Conservation (phyloP, 2,888 invertebrate genomes). For the Tipula vernalis region DNA sequence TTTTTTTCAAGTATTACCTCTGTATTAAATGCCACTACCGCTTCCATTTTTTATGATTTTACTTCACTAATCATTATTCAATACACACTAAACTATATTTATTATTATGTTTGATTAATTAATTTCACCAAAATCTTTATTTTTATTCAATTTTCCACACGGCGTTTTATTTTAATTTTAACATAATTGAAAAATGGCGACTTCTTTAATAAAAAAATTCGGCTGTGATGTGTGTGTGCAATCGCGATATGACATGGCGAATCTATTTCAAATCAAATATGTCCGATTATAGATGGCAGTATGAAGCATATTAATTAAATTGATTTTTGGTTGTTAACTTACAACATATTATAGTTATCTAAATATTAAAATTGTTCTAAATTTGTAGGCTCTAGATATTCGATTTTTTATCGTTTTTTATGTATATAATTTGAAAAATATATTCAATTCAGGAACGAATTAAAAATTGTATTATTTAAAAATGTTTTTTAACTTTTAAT, state of each 20-base stretch:
- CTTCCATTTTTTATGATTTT: slow-evolving; percentile 27
- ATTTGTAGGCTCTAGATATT: too few species aligned
- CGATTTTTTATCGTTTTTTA: too few species aligned
- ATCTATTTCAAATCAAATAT: neutral
- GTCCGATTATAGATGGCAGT: neutral
- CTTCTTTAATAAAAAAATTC: slow-evolving; percentile 6
- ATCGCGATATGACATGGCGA: slow-evolving; percentile 5
- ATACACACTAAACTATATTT: neutral
- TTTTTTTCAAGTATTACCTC: slow-evolving; percentile 25
- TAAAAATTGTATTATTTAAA: neutral
- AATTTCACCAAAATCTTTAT: slow-evolving; percentile 10
- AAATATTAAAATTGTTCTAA: neutral
- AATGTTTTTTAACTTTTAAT: neutral
- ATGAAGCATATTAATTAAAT: neutral
- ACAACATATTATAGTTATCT: neutral
- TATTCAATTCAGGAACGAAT: too few species aligned
- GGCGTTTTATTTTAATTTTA: slow-evolving; percentile 8
- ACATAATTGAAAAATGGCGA: slow-evolving; percentile 16
- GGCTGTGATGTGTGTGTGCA: slow-evolving; percentile 1
- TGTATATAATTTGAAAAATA: too few species aligned
- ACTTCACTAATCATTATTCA: slow-evolving; percentile 1
- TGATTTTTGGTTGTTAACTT: neutral
- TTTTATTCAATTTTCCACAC: neutral
- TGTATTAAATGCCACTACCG: slow-evolving; percentile 34
- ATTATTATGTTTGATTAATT: neutral